phyloP scores from a whole-genome alignment of 2,113 vertebrate genomes.

The Cyphomyrus discorhynchus region DNA sequence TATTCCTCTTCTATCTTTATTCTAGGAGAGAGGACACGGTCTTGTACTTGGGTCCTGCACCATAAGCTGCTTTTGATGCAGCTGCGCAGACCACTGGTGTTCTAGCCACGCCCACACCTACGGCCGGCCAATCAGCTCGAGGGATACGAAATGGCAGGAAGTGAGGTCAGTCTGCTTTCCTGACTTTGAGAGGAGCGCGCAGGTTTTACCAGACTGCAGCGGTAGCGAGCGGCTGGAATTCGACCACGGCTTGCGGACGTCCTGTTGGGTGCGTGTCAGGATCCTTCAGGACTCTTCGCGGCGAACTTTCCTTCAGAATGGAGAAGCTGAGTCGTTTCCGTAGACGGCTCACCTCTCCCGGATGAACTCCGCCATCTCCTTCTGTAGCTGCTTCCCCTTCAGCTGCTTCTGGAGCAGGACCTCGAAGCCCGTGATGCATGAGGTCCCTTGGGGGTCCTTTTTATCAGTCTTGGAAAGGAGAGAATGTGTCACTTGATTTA shows the following conservation, averaged over 20 bases:
- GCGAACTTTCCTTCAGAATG: not conserved
- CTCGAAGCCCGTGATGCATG: constrained; percentile 82
- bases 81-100: not conserved
- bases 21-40: constrained; percentile 49
- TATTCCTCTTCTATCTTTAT: constrained; percentile 99
- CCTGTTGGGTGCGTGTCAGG: not conserved
- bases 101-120: not conserved
- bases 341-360: constrained; percentile 77
- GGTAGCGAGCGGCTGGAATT: not conserved
- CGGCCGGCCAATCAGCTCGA: not conserved
- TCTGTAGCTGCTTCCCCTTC: constrained; percentile 97
- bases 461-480: constrained; percentile 73
- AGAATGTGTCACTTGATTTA: constrained; percentile 16
- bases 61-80: not conserved
- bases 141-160: not conserved
- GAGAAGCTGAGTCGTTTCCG: not conserved
- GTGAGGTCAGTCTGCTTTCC: not conserved
- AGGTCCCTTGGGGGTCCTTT: constrained; percentile 84
- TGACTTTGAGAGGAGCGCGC: not conserved
- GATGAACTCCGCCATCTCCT: constrained; percentile 96
- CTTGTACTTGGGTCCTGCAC: not conserved
- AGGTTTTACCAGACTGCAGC: not conserved
- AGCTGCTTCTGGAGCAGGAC: constrained; percentile 92
- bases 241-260: not conserved
- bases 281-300: not conserved